phyloP scores from a whole-genome alignment of 2,113 vertebrate genomes.

The Panthera uncia region DNA sequence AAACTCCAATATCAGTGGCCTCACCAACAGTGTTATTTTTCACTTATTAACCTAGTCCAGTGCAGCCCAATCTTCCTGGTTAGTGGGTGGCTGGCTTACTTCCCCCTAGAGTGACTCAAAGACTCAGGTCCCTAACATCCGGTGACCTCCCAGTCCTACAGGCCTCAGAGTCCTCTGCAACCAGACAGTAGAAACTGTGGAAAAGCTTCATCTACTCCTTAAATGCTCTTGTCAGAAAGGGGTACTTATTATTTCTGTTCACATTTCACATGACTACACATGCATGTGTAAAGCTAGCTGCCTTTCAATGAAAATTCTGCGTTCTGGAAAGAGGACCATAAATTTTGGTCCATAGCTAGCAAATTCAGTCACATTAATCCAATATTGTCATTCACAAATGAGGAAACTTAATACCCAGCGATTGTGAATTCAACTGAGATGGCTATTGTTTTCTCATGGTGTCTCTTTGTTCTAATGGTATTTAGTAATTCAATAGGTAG shows the following conservation, averaged over 20 bases:
- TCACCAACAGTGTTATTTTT: background rate
- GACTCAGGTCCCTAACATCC: background rate
- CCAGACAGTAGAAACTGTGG: background rate
- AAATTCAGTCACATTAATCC: background rate
- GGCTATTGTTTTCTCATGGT: background rate
- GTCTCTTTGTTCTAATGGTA: background rate
- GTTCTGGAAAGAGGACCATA: background rate
- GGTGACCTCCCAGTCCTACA: background rate
- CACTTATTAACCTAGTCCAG: background rate
- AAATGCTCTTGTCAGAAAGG: background rate
- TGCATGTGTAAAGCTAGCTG: background rate
- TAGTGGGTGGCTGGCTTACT: rapidly evolving
- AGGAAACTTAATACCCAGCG: background rate
- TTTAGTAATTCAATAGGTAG: background rate
- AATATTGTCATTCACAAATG: background rate
- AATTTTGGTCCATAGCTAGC: background rate
- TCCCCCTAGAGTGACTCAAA: background rate
- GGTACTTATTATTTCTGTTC: background rate
- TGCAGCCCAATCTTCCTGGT: background rate
- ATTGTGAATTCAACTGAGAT: background rate
- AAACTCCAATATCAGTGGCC: background rate
- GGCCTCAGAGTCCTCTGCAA: background rate
- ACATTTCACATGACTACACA: background rate
- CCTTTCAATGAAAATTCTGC: background rate
- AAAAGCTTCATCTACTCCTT: background rate